These are phyloP conservation scores for Empidonax traillii DNA, from an alignment of 2,113 vertebrate genomes.

Conservation along the genomic window DNA sequence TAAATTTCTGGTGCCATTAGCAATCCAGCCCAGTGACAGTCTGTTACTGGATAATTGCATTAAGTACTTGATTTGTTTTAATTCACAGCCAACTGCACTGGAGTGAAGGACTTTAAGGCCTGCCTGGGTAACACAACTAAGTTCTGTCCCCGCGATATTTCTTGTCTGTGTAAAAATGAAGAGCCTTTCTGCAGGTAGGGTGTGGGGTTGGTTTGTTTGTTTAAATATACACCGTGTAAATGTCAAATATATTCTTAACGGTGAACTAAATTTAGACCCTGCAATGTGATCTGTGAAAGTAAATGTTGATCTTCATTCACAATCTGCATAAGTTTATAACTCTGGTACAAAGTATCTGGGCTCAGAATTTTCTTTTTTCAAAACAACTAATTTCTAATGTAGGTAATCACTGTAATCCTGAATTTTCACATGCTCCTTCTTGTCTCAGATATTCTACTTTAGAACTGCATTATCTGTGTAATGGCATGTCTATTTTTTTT, in stretches of 20 bases:
- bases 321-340: neutral
- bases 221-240: neutral
- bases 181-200: constrained; percentile 68
- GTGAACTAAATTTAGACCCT: neutral
- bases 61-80: neutral
- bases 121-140: neutral
- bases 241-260: neutral
- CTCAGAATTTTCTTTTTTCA: neutral
- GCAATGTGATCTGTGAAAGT: neutral
- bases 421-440: neutral
- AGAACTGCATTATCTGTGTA: neutral
- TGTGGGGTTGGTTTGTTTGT: neutral
- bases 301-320: neutral
- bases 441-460: neutral
- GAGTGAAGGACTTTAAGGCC: constrained; percentile 20
- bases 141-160: constrained; percentile 53
- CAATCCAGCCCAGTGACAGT: neutral
- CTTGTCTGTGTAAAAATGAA: constrained; percentile 57
- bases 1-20: neutral
- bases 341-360: neutral
- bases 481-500: neutral
- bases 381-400: neutral
- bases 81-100: constrained; percentile 60
- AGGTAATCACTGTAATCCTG: neutral
- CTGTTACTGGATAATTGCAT: neutral